Evolutionary conservation across 1,140 invertebrate genomes (phyloP).

Genomic region (Drosophila ohnishii): DNA sequence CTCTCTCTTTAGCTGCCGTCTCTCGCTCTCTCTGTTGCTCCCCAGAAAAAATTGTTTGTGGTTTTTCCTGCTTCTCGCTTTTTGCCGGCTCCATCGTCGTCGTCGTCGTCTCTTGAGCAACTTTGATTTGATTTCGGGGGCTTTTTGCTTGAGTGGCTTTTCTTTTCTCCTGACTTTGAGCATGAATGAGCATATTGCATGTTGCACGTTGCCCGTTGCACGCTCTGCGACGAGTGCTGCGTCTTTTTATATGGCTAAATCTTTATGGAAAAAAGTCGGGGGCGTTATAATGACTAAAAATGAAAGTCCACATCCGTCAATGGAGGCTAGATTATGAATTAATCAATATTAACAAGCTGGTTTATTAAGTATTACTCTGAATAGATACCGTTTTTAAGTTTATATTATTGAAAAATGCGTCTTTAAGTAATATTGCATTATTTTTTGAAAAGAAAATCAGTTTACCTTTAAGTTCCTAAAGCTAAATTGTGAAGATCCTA

Average conservation of each 20-base stretch:
- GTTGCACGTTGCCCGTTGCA: conserved; percentile 22
- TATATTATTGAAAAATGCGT: neutral
- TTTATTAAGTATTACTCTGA: neutral
- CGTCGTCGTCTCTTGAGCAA: conserved; percentile 63
- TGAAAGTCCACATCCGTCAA: conserved; percentile 44
- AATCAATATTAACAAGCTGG: conserved; percentile 2
- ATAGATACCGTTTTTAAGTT: neutral
- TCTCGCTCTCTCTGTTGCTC: conserved; percentile 22
- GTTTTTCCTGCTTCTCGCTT: conserved; percentile 58
- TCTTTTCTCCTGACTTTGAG: conserved; percentile 63
- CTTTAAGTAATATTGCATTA: no score
- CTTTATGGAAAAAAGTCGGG: conserved; percentile 42
- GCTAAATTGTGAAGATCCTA: no score
- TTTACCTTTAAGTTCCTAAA: no score
- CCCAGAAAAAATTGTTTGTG: conserved; percentile 75
- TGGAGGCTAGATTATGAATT: conserved; percentile 14
- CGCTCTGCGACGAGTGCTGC: conserved; percentile 7
- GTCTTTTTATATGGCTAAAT: conserved; percentile 38
- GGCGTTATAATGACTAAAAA: conserved; percentile 47
- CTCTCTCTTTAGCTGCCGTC: neutral
- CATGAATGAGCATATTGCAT: conserved; percentile 63
- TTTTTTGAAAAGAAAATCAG: no score
- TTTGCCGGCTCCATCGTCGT: conserved; percentile 21
- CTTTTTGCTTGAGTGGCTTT: conserved; percentile 71
- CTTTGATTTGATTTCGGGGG: conserved; percentile 71